Conservation (phyloP, 2,113 vertebrate genomes). For the Trogon melanurus region DNA sequence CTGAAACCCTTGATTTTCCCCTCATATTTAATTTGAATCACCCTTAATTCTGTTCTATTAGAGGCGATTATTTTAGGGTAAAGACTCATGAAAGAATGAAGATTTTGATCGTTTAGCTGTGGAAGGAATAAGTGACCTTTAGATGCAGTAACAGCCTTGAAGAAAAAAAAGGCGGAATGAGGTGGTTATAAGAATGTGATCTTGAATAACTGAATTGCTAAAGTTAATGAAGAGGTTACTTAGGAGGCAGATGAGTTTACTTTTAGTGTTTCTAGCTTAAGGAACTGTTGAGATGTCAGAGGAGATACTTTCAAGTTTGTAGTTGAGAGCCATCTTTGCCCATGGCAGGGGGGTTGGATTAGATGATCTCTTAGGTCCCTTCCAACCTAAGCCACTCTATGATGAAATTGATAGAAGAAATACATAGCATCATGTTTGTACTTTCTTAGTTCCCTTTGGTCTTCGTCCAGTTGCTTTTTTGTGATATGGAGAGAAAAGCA, state of each 20-base stretch:
- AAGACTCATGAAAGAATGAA: not conserved
- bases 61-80: not conserved
- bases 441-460: not conserved
- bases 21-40: conserved; percentile 1
- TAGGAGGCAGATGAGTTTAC: not conserved
- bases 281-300: not conserved
- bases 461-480: not conserved
- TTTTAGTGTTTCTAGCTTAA: not conserved
- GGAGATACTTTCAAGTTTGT: not conserved
- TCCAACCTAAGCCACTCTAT: too few relatives aligned
- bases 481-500: not conserved
- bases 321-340: too few relatives aligned
- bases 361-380: too few relatives aligned
- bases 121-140: not conserved
- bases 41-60: not conserved
- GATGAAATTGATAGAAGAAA: not conserved
- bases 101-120: not conserved
- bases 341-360: too few relatives aligned
- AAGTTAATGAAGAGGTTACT: not conserved
- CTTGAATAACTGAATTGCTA: not conserved
- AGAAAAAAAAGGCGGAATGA: not conserved
- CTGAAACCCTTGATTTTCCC: not conserved
- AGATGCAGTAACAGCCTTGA: not conserved
- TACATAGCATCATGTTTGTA: not conserved
- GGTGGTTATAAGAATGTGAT: not conserved